Conservation (phyloP, 2,113 vertebrate genomes). For the Vombatus ursinus region DNA sequence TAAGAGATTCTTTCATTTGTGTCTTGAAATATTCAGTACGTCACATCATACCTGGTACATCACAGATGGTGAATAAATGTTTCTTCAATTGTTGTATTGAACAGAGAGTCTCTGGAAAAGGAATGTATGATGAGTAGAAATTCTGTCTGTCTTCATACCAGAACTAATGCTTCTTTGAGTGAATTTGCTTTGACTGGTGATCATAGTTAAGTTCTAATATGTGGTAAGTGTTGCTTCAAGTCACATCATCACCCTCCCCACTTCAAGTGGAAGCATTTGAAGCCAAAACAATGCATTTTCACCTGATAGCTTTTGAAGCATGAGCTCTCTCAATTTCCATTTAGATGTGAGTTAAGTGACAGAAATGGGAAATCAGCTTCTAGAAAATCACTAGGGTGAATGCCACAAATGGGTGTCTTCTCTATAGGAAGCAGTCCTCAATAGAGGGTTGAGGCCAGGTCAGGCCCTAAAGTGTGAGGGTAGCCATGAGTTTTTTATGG, state of each 20-base stretch:
- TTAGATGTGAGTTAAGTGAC: not conserved
- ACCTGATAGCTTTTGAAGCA: not conserved
- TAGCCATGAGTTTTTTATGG: not conserved
- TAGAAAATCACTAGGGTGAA: not conserved
- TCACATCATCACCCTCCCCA: not conserved
- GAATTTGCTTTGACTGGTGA: not conserved
- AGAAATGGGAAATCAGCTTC: not conserved
- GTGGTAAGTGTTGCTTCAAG: not conserved
- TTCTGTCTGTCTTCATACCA: not conserved
- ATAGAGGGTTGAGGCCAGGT: not conserved
- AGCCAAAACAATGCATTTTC: not conserved
- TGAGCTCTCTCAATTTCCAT: not conserved
- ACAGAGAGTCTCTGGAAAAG: not conserved
- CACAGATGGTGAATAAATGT: not conserved
- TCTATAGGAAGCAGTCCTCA: not conserved
- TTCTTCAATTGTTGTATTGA: not conserved
- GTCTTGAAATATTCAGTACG: not conserved
- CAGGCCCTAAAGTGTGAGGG: not conserved
- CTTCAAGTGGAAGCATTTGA: not conserved
- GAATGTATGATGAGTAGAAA: not conserved
- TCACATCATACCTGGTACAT: not conserved
- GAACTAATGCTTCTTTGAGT: not conserved
- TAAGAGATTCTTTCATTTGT: not conserved
- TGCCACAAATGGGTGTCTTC: not conserved
- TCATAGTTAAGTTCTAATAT: not conserved